Evolutionary conservation across 1,140 invertebrate species (phyloP), one percentile per base, ranked within the genome.

Genomic region (Sweltsa coloradensis): DNA sequence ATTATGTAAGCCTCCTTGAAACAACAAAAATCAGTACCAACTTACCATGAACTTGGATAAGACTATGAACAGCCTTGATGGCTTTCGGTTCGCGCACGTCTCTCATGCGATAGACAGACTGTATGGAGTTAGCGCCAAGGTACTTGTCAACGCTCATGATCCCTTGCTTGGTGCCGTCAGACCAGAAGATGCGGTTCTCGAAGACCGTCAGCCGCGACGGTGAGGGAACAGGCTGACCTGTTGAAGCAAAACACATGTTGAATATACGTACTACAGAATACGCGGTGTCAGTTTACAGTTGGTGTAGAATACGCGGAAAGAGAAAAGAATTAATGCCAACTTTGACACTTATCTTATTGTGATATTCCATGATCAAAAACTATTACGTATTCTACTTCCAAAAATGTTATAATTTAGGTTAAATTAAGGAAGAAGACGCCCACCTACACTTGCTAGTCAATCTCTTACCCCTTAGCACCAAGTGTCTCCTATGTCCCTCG

Each of bases 91-190:
- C 89, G 36, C 83, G 68, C 19, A 87, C 78, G 45, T 85, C 76
- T 53, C 77, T 75, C 58, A 83, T 82, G 57, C 85, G 82, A 57
- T 87, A 89, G 6, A 95, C 78, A 1, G 75, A 75, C 52, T 84
- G 75, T 21, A 92, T 85, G 21, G 81, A 81, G 29, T 74, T 72
- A 19, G 80, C 73, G 0, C 81, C 82, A 49, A 83, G 77, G 56
- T 80, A 97, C 62, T 97, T 96, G 56, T 92, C 85, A 0, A 95
- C 84, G 2, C 82, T 83, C 67, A 96, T 80, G 3, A 98, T 79
- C 1, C 90, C 92, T 62, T 97, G 90, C 57, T 95, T 92, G 1
- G 91, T 97, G 50, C 79, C 82, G 60, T 98, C 96, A 0, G 93
- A 94, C 89, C 92, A 98, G 64, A 82, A 98, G 2, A 98, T 75